phyloP scores from a whole-genome alignment of 53 echinoderm and acorn worm species.

The Holothuria leucospilota region DNA sequence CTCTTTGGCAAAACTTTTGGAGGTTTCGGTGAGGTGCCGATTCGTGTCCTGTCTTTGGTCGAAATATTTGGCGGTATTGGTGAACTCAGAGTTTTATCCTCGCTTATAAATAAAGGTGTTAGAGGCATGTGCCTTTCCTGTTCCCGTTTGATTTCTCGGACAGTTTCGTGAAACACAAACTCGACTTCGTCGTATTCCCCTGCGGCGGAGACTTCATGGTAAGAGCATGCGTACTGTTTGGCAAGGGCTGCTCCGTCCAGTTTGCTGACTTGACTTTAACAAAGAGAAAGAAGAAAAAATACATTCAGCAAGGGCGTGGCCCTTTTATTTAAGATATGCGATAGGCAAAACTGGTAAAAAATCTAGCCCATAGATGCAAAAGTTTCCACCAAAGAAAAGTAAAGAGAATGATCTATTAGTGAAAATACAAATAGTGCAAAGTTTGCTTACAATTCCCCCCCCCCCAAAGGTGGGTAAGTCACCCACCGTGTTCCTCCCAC shows the following conservation, averaged over 20 bases:
- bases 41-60: slow-evolving; percentile 68
- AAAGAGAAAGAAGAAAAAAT: slow-evolving; percentile 15
- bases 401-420: too few species aligned
- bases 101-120: slow-evolving; percentile 92
- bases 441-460: too few species aligned
- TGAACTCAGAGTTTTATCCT: slow-evolving; percentile 74
- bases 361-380: too few species aligned
- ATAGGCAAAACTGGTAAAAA: too few species aligned
- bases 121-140: slow-evolving; percentile 90
- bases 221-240: slow-evolving; percentile 94
- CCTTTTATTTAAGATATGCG: not conserved
- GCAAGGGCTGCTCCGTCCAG: slow-evolving; percentile 88
- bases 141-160: slow-evolving; percentile 90
- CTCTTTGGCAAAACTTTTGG: slow-evolving; percentile 90
- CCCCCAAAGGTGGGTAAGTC: too few species aligned
- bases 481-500: too few species aligned
- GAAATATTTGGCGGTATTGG: slow-evolving; percentile 52
- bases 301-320: not conserved
- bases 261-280: slow-evolving; percentile 92
- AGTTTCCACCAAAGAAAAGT: too few species aligned
- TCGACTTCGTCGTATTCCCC: slow-evolving; percentile 90
- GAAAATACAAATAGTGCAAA: too few species aligned
- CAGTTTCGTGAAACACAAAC: slow-evolving; percentile 89
- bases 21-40: slow-evolving; percentile 77
- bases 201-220: slow-evolving; percentile 93